Evolutionary conservation across 2,888 invertebrate genomes (phyloP), one percentile per base, ranked within the genome.

Genomic region (Spicauda simplicius): DNA sequence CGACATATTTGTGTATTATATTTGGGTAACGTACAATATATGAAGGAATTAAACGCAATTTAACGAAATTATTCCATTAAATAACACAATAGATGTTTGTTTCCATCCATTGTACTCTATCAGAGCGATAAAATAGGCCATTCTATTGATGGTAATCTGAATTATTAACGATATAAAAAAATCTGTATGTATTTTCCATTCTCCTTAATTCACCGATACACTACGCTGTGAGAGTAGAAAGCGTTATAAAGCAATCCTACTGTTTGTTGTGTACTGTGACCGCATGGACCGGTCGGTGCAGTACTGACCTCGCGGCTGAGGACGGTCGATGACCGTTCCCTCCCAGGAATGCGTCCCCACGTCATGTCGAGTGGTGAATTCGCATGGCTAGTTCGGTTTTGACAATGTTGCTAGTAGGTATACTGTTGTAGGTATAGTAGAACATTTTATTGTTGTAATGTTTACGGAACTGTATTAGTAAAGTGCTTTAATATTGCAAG

Each of bases 241-340:
- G 14, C 45, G 45, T n/a, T 14, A 14, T 14, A 2, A n/a, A 45
- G 45, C 48, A n/a, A 53, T 25, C 52, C n/a, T 25, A 58, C 64
- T 58, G 57, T 58, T 64, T 18, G 18, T 59, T 45, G 41, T 10
- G 45, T 25, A 54, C 59, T 66, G 59, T 55, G 45, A 8, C 59
- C 33, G 18, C 45, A 45, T 20, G 73, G 74, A 82, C 84, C 82
- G 79, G 81, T 66, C 59, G 33, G 65, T 66, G 65, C 65, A 66
- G 65, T 89, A 88, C 87, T 82, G 85, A 67, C 56, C 58, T 57
- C 59, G 58, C 41, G 63, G 82, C 85, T 84, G 91, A 91, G 91
- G 92, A 91, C 91, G 92, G 92, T 91, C 92, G 91, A 91, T 90
- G 91, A 92, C 91, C 91, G 85, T 77, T 82, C 80, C 81, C 78